Evolutionary conservation across 2,797 vertebrate species (phyloP), one percentile per base, ranked within the genome.

Genomic region (Epinephelus coioides): DNA sequence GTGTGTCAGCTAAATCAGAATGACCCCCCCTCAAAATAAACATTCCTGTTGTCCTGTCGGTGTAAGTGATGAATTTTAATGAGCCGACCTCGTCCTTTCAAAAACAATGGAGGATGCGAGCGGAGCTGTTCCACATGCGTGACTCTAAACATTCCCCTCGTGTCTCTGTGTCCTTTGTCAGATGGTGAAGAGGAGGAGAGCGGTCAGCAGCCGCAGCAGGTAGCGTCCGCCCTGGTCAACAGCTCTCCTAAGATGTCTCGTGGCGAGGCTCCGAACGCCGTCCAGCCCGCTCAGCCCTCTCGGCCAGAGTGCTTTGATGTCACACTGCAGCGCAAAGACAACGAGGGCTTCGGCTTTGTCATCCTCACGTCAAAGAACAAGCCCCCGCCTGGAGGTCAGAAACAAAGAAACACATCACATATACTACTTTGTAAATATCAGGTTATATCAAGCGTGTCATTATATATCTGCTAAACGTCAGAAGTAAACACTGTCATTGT

Each of bases 351-450:
- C 46, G 98, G 98, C 51, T 99, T 99, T 0, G 98, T 99, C 84
- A 99, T 99, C 89, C 97, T 99, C 83, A 99, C 98, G 9, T 99
- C 98, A 1, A 99, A 99, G 93, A 98, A 93, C 95, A 99, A 98
- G 87, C 98, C 98, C 49, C 98, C 98, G 5, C 97, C 97, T 4
- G 97, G 98, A 91, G 98, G 98, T 99, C 76, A 96, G 96, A 44
- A 47, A 56, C 14, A 2, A 18, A 47, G 14, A 55, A 15, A 54
- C 11, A 14, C 6, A 47, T 15, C 18, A 23, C 7, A 8, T 34
- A 7, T 9, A 1, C 17, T 2, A 11, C 9, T 17, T 23, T 43
- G 43, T 25, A 15, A 12, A 53, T 44, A n/a, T n/a, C 0, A 30
- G 6, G 19, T 38, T 6, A 2, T n/a, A 11, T 8, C 38, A 40